Evolutionary conservation across 2,797 vertebrate genomes (phyloP), one percentile per base, ranked within the genome.

Genomic region (Varecia variegata): DNA sequence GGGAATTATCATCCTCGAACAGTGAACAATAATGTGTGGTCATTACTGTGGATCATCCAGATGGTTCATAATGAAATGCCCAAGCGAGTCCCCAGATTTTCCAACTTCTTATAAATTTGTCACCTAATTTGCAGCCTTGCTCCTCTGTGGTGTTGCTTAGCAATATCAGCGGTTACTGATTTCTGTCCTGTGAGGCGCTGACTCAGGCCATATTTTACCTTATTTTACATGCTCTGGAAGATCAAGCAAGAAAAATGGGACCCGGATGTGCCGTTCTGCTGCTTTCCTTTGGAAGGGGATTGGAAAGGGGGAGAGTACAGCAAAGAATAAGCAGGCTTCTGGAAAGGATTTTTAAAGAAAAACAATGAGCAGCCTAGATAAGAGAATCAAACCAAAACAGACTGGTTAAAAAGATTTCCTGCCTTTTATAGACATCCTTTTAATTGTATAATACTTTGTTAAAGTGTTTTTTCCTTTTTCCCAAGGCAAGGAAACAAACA

Each of bases 61-160:
- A 97, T 97, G 98, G 96, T 45, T 96, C 93, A 90, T 97, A 96
- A 97, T 97, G 93, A 96, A 95, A 97, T 94, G 87, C 88, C 86
- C 91, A 80, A 86, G 91, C 1, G 50, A 96, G 91, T 96, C 68
- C 85, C 95, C 91, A 93, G 97, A 94, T 54, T 95, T 76, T 94
- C 71, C 38, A 85, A 62, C 93, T 97, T 95, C 95, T 96, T 97
- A 95, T 79, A 96, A 97, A 97, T 96, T 85, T 93, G 94, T 96
- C 95, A 94, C 91, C 94, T 98, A 95, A 97, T 97, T 97, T 97
- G 88, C 92, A 95, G 89, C 73, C 92, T 92, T 83, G 95, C 81
- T 96, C 40, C 93, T 97, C 90, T 93, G 88, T 32, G 68, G 85
- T 88, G 94, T 96, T 97, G 96, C 97, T 97, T 96, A 97, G 97